phyloP scores from a whole-genome alignment of 2,797 vertebrate species.

The Chrysocyon brachyurus region DNA sequence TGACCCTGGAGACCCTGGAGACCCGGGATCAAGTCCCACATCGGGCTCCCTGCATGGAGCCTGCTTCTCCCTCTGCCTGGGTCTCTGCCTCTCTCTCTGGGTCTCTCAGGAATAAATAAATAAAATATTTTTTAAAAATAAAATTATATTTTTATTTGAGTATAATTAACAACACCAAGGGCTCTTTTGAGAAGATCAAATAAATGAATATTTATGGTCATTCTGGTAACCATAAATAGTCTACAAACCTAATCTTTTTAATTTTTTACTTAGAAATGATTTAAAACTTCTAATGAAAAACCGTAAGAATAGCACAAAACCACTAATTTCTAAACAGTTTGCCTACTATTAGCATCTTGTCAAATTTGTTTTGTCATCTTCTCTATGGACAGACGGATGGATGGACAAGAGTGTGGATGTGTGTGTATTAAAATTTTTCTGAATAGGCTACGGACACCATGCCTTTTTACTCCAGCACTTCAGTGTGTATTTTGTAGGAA shows the following conservation, averaged over 20 bases:
- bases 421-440: not conserved
- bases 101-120: too few species aligned
- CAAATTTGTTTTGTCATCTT: not conserved
- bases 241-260: not conserved
- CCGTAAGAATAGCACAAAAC: not conserved
- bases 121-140: not conserved
- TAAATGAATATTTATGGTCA: not conserved
- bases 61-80: too few species aligned
- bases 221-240: not conserved
- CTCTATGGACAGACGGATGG: not conserved
- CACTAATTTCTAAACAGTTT: not conserved
- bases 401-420: not conserved
- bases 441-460: not conserved
- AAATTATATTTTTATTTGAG: not conserved
- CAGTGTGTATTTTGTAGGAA: not conserved
- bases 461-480: not conserved
- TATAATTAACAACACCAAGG: not conserved
- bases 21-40: too few species aligned
- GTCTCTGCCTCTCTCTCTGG: too few species aligned
- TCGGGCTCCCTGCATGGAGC: too few species aligned
- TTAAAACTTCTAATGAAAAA: not conserved
- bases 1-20: too few species aligned
- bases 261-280: slow-evolving; percentile 10
- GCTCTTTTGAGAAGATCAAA: slow-evolving; percentile 7
- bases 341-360: not conserved